phyloP scores from a whole-genome alignment of 2,888 invertebrate genomes.

The Silvanus unidentatus region DNA sequence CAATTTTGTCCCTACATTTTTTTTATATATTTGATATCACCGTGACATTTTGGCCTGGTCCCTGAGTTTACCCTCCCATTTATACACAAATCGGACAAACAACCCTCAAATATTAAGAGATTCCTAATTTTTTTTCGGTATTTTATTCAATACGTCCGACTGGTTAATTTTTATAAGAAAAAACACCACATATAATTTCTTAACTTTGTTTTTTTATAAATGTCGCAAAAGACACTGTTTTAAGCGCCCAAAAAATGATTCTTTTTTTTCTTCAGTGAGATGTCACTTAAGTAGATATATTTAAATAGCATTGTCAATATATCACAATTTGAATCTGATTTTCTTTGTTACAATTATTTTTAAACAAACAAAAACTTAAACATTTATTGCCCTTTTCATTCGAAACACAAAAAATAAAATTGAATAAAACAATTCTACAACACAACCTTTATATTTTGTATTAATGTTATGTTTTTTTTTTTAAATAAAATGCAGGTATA shows the following conservation, averaged over 20 bases:
- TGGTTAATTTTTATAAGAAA: conserved; percentile 3
- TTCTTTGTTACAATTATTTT: not conserved
- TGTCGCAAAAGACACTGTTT: conserved; percentile 6
- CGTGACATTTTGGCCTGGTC: conserved; percentile 51
- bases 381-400: conserved; percentile 38
- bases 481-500: conserved; percentile 31
- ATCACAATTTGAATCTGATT: conserved; percentile 25
- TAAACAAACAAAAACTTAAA: conserved; percentile 7
- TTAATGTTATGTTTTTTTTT: not conserved
- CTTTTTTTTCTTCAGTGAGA: not conserved
- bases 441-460: conserved; percentile 39
- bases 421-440: conserved; percentile 21
- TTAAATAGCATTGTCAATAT: conserved; percentile 36
- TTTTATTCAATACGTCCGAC: conserved; percentile 18
- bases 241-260: too few species aligned
- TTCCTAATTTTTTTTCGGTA: conserved; percentile 20
- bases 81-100: conserved; percentile 22
- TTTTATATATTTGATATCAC: conserved; percentile 47
- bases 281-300: conserved; percentile 4
- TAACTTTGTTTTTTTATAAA: not conserved
- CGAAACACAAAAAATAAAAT: conserved; percentile 21
- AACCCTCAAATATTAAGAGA: conserved; percentile 30
- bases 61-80: conserved; percentile 47
- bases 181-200: too few species aligned
- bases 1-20: not conserved